Conservation (phyloP, 2,888 invertebrate genomes). For the Atrina japonica region DNA sequence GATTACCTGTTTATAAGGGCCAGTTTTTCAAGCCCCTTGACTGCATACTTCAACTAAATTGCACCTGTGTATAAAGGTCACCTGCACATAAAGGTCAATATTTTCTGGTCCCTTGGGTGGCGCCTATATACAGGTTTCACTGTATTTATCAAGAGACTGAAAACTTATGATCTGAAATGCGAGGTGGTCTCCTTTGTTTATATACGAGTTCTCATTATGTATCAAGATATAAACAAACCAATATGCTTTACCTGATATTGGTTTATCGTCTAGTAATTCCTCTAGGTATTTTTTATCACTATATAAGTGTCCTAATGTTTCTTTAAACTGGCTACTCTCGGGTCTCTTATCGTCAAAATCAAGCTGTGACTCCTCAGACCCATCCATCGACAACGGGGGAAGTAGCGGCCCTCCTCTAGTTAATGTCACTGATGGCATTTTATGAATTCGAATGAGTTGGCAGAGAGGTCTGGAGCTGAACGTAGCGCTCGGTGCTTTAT, state of each 20-base stretch:
- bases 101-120: too few relatives aligned
- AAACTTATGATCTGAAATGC: too few relatives aligned
- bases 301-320: constrained; percentile 86
- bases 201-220: too few relatives aligned
- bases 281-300: constrained; percentile 91
- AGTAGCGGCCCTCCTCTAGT: constrained; percentile 42
- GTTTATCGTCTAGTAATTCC: constrained; percentile 82
- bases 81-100: too few relatives aligned
- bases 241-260: constrained; percentile 37
- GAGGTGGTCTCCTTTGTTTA: too few relatives aligned
- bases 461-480: constrained; percentile 52
- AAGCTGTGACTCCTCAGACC: constrained; percentile 50
- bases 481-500: constrained; percentile 53
- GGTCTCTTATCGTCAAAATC: constrained; percentile 48
- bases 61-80: too few relatives aligned
- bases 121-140: too few relatives aligned
- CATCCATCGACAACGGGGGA: constrained; percentile 37
- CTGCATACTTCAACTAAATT: too few relatives aligned
- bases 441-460: constrained; percentile 53
- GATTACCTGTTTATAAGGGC: too few relatives aligned
- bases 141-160: too few relatives aligned
- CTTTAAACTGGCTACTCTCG: constrained; percentile 79
- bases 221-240: too few relatives aligned
- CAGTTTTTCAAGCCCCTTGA: too few relatives aligned
- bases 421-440: constrained; percentile 48